A percentile compares a stretch with the other conserved stretches of the same genome.
Conservation (phyloP, 1,140 invertebrate genomes). For the Sycophila sp. region DNA sequence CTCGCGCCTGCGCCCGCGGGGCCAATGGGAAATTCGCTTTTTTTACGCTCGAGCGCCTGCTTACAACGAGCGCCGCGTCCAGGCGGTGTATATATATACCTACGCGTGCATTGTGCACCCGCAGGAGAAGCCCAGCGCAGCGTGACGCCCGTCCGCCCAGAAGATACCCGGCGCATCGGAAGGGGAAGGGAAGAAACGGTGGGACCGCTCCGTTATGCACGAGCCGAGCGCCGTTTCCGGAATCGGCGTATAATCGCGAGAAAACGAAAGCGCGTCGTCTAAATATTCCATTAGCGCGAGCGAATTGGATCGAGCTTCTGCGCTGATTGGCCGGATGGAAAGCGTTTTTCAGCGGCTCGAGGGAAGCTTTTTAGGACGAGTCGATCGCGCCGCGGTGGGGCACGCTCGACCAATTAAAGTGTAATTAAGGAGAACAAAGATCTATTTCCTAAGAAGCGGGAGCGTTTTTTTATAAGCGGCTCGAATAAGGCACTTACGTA, state of each 20-base stretch:
- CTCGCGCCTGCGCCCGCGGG: too few species aligned
- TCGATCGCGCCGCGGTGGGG: neutral
- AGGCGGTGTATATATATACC: too few species aligned
- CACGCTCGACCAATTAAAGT: neutral
- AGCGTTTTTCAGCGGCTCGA: neutral
- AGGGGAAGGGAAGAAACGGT: neutral
- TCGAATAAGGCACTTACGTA: neutral
- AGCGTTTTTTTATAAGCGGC: neutral
- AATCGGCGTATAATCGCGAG: too few species aligned
- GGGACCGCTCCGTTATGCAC: slow-evolving; percentile 15
- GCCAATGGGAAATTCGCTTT: neutral
- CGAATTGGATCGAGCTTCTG: neutral
- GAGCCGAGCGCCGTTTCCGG: too few species aligned
- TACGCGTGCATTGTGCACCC: neutral
- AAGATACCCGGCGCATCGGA: slow-evolving; percentile 1
- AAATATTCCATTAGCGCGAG: slow-evolving; percentile 26
- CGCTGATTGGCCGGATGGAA: too few species aligned
- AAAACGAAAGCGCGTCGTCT: neutral
- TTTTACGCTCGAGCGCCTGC: neutral
- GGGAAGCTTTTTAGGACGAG: neutral
- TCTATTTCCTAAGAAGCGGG: slow-evolving; percentile 36
- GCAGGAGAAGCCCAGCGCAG: too few species aligned
- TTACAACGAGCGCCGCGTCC: slow-evolving; percentile 10
- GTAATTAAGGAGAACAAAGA: slow-evolving; percentile 39
- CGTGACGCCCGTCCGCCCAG: slow-evolving; percentile 4